Evolutionary conservation across 2,113 vertebrate species (phyloP).

Genomic region (Australoheros scitulus): DNA sequence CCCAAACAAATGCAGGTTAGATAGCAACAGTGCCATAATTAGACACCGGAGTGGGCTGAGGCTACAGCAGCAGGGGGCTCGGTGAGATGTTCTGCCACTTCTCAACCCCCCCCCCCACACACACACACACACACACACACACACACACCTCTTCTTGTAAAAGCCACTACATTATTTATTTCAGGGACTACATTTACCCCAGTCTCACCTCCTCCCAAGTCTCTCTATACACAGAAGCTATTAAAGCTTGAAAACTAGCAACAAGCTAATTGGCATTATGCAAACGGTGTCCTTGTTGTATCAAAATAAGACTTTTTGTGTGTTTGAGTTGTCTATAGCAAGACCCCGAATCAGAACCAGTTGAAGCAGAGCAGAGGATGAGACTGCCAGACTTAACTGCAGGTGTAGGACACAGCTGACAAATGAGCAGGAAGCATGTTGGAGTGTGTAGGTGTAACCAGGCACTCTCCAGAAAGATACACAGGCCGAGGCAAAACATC

Average conservation of each 20-base stretch:
- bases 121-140: too few relatives aligned
- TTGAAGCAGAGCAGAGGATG: conserved; percentile 23
- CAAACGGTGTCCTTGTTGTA: conserved; percentile 25
- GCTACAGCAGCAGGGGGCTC: conserved; percentile 13
- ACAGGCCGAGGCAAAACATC: conserved; percentile 56
- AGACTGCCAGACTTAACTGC: conserved; percentile 24
- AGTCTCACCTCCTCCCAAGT: neutral
- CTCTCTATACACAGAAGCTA: conserved; percentile 22
- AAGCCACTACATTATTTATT: conserved; percentile 22
- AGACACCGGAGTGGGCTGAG: conserved; percentile 51
- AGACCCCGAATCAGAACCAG: conserved; percentile 5
- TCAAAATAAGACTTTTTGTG: conserved; percentile 28
- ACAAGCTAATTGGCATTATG: conserved; percentile 52
- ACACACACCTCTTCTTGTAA: conserved; percentile 10
- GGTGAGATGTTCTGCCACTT: conserved; percentile 16
- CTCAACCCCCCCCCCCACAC: neutral
- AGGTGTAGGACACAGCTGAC: conserved; percentile 56
- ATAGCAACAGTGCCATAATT: conserved; percentile 57
- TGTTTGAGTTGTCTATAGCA: neutral
- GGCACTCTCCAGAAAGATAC: conserved; percentile 40
- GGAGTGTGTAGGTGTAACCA: conserved; percentile 61
- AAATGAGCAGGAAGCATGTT: conserved; percentile 63
- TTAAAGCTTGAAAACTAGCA: conserved; percentile 43
- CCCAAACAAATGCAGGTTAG: conserved; percentile 39
- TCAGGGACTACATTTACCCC: conserved; percentile 5